Conservation (phyloP, 2,797 vertebrate genomes). For the Enteromius paludinosus region DNA sequence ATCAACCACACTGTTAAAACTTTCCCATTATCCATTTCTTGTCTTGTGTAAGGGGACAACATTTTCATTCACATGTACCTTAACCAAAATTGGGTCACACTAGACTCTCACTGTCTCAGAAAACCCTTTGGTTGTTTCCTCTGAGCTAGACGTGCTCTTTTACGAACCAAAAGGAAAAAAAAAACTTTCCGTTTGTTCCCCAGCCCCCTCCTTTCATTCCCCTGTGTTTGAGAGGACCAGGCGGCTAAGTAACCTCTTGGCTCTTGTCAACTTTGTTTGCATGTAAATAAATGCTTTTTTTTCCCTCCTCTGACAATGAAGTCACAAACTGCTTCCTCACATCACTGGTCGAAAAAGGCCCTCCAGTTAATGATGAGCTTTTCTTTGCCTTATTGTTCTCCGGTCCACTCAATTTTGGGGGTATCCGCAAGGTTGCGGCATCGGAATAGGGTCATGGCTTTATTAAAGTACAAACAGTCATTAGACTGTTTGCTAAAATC, state of each 20-base stretch:
- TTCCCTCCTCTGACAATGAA: constrained; percentile 55
- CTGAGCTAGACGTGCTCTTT: constrained; percentile 54
- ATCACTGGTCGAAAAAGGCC: constrained; percentile 58
- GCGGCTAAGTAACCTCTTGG: constrained; percentile 46
- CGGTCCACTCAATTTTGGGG: constrained; percentile 69
- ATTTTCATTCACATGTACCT: background rate
- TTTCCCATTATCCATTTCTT: background rate
- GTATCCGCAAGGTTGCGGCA: constrained; percentile 78
- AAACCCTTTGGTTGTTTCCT: constrained; percentile 54
- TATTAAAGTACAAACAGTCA: constrained; percentile 90
- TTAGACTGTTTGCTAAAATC: constrained; percentile 85
- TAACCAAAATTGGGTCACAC: constrained; percentile 50
- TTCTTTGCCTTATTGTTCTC: constrained; percentile 49
- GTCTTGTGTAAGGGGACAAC: background rate
- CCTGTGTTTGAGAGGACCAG: constrained; percentile 35
- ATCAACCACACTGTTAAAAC: background rate
- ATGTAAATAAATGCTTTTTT: constrained; percentile 60
- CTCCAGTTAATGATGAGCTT: constrained; percentile 63
- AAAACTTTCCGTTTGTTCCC: constrained; percentile 38
- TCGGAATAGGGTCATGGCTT: constrained; percentile 85
- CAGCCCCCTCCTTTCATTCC: constrained; percentile 18
- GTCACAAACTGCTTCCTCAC: constrained; percentile 60
- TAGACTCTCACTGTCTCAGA: constrained; percentile 38
- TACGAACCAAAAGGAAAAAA: constrained; percentile 27
- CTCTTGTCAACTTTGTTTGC: constrained; percentile 61